Evolutionary conservation across 2,113 vertebrate genomes (phyloP), one percentile per base, ranked within the genome.

Genomic region (Acinonyx jubatus): DNA sequence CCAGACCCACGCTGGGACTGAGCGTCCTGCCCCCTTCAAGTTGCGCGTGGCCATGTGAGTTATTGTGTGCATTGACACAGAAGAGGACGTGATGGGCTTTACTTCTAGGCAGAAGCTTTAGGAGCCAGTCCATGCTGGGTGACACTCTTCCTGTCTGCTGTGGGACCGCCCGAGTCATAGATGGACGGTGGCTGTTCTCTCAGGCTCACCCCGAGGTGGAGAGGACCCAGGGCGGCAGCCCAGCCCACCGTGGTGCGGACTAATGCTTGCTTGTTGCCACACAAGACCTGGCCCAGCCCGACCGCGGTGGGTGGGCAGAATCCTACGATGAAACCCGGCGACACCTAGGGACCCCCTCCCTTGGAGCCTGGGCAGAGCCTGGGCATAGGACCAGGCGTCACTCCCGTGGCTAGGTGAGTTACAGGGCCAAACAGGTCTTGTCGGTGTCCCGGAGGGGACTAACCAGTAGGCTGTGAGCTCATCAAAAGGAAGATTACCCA

Each of bases 41-140:
- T 23, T 5, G 18, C 1, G 0, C 6, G 12, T 3, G 61, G 38
- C 12, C 61, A 7, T 0, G 1, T 14, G 61, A n/a, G 19, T 25
- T 38, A 19, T 31, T 31, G 16, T 57, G 8, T 31, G 33, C 5
- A 25, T 11, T 8, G 27, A 11, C 6, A n/a, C 0, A 0, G 10
- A 31, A 16, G 23, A 94, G 48, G 50, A 71, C 1, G 11, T 0
- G 31, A 18, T 38, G 27, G 25, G 21, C 15, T 65, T 78, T 33
- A 3, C 52, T 80, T 27, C 19, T 4, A 11, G 74, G 50, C 19
- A n/a, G 57, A 63, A 48, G 38, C 33, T 50, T 50, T 33, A 29
- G 69, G 23, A 82, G 2, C 15, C 63, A 2, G 9, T 3, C 3
- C 0, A 0, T 10, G 33, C 31, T 7, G 25, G 41, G 12, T 31